phyloP scores from a whole-genome alignment of 2,888 invertebrate genomes.

The Harpalus rubripes region DNA sequence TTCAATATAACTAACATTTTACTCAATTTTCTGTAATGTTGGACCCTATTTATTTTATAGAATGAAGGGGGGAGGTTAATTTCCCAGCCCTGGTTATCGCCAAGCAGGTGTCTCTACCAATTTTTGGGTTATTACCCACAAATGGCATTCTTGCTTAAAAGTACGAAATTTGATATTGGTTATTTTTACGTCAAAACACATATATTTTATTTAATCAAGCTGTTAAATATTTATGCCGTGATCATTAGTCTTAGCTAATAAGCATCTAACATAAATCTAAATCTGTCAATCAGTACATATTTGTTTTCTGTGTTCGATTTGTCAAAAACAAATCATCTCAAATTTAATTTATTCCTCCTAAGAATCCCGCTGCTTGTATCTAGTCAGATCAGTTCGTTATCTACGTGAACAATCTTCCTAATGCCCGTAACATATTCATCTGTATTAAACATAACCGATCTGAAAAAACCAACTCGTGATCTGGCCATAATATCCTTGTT shows the following conservation, averaged over 20 bases:
- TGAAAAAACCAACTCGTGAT: constrained; percentile 28
- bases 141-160: too few relatives aligned
- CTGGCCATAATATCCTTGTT: not conserved
- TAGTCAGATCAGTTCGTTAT: constrained; percentile 11
- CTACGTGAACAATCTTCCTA: constrained; percentile 24
- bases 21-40: too few relatives aligned
- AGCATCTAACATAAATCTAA: not conserved
- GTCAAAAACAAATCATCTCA: constrained; percentile 17
- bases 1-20: too few relatives aligned
- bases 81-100: too few relatives aligned
- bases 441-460: constrained; percentile 19
- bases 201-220: too few relatives aligned
- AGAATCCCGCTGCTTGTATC: constrained; percentile 18
- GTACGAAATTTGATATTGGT: too few relatives aligned
- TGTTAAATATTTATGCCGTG: not conserved
- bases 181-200: too few relatives aligned
- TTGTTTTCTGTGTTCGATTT: constrained; percentile 6
- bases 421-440: constrained; percentile 24
- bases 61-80: too few relatives aligned
- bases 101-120: too few relatives aligned
- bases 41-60: too few relatives aligned
- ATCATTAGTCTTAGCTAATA: not conserved
- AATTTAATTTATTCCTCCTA: constrained; percentile 32
- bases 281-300: not conserved
- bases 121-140: too few relatives aligned